phyloP scores from a whole-genome alignment of 2,888 invertebrate species.

The Habrosyne pyritoides region DNA sequence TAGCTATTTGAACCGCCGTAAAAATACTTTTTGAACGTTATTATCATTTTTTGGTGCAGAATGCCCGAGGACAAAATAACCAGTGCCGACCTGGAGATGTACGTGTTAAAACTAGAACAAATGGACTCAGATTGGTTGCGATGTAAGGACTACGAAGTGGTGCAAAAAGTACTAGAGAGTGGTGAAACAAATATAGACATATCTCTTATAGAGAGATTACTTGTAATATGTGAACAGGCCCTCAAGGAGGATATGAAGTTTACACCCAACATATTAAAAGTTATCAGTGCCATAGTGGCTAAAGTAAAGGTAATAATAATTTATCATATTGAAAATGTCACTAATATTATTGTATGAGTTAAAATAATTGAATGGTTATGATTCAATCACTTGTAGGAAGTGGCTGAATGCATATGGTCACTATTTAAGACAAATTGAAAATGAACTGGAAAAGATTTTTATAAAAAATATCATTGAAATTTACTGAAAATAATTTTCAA shows the following conservation, averaged over 20 bases:
- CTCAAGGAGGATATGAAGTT: constrained; percentile 51
- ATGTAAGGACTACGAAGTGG: constrained; percentile 37
- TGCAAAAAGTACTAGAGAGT: constrained; percentile 44
- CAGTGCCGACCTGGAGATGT: constrained; percentile 29
- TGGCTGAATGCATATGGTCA: no score
- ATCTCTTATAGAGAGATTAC: constrained; percentile 41
- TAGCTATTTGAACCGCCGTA: not conserved
- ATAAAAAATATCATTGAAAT: no score
- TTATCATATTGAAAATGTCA: not conserved
- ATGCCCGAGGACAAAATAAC: constrained; percentile 48
- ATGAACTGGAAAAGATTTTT: no score
- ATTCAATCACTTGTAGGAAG: no score
- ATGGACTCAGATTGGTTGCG: constrained; percentile 29
- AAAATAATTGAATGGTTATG: no score
- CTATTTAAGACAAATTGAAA: no score
- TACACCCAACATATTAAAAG: constrained; percentile 42
- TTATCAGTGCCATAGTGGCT: constrained; percentile 50
- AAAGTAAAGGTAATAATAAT: constrained; percentile 50
- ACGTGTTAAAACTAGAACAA: constrained; percentile 20
- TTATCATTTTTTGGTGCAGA: constrained; percentile 33
- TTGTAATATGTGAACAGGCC: constrained; percentile 52
- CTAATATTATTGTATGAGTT: no score
- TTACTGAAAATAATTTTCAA: no score
- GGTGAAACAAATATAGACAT: constrained; percentile 26
- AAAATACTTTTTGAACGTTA: constrained; percentile 6